phyloP scores from a whole-genome alignment of 2,888 invertebrate genomes.

The Aphidius colemani region DNA sequence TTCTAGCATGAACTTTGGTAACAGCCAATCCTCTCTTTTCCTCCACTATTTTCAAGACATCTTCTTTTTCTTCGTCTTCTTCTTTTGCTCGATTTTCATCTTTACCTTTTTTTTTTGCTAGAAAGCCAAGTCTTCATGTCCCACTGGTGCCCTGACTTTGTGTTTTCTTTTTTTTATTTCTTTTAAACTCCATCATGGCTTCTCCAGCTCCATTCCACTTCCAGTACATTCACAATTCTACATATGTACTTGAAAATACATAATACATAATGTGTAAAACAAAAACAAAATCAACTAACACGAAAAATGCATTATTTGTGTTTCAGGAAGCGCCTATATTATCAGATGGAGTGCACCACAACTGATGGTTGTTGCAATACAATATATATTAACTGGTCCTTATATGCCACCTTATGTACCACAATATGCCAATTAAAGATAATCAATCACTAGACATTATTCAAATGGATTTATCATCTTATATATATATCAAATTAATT shows the following conservation, averaged over 20 bases:
- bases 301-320: constrained; percentile 48
- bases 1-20: not conserved
- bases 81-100: not conserved
- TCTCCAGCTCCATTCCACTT: too few relatives aligned
- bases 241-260: too few relatives aligned
- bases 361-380: constrained; percentile 57
- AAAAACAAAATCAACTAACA: constrained; percentile 16
- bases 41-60: too few relatives aligned
- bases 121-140: too few relatives aligned
- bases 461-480: too few relatives aligned
- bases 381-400: constrained; percentile 57
- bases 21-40: constrained; percentile 9
- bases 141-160: too few relatives aligned
- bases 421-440: constrained; percentile 47
- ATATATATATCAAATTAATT: not conserved
- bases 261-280: not conserved
- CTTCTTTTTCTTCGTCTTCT: not conserved
- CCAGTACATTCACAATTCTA: not conserved
- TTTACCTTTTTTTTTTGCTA: too few relatives aligned
- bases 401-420: constrained; percentile 57
- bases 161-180: not conserved
- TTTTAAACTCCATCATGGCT: not conserved
- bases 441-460: not conserved
- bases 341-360: constrained; percentile 58
- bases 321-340: constrained; percentile 56